Evolutionary conservation across 2,888 invertebrate species (phyloP), one percentile per base, ranked within the genome.

Genomic region (Drosophila mimetica): DNA sequence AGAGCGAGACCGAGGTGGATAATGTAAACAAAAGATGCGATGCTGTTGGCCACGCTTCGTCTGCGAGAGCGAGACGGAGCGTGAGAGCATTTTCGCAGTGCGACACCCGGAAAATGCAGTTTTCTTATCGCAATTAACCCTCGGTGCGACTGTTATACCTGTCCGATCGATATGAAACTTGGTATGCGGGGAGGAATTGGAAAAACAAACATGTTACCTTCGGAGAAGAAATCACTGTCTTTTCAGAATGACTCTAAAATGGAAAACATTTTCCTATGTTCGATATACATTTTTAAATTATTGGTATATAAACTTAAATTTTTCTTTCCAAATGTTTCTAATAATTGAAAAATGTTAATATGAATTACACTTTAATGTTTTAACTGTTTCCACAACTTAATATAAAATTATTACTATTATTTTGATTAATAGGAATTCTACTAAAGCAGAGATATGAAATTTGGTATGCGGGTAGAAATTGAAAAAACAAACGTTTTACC

Each of bases 1-100:
- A 63, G 46, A 44, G 48, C 48, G 30, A 51, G 54, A 47, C 51
- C 18, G 41, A 47, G 30, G 30, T 44, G 55, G 46, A 65, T 55
- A 48, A 65, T 55, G 34, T 53, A 44, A 70, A 51, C 53, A 44
- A 51, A 53, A 52, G 71, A 71, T 32, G 47, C 72, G 71, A 71
- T 36, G 47, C 72, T 52, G 61, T 41, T 48, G 16, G 46, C 28
- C 28, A 60, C 16, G 61, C 61, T 36, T 20, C 16, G 36, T 7
- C 7, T 18, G 20, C 4, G 18, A 22, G 36, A 20, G 34, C n/a
- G 20, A 22, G 34, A 30, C 42, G 36, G 11, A 18, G 20, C 6
- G n/a, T 2, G 9, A 8, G 46, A 8, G 34, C 11, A 47, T 28
- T 28, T 57, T 50, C 51, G 57, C 57, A 57, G 14, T 57, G 57